Base-by-base conservation (phyloP, 2,797 vertebrate species). In the Manis pentadactyla region DNA sequence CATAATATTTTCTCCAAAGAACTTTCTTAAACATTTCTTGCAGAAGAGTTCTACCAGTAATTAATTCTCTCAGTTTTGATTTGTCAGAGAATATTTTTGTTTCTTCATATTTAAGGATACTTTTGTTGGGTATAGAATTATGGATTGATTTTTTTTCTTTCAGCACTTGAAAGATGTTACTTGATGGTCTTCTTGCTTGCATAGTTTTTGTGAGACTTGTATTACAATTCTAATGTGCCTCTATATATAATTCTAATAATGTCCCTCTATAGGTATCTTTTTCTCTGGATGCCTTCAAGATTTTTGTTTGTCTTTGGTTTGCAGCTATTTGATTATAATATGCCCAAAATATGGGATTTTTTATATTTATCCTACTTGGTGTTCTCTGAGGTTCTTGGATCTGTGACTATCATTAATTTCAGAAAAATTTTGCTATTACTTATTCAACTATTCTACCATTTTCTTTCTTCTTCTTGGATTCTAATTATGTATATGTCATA, bases 281-380 rank as follows among this genome's bases (percentile, higher is more conserved):
- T 89, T 46, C 46, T 53, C 18, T 71, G 31, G 23, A 23, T 92
- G 46, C 5, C 63, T 71, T 93, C 37, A 89, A 78, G 18, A 88
- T 31, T 84, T 95, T 83, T 87, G 37, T 73, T 66, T 88, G 34
- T 78, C 63, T 83, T 82, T 84, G 53, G 53, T 63, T 77, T 88
- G 18, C 31, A 88, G 34, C 7, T 68, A 53, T 77, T 63, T 93
- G n/a, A 93, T 55, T 55, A 82, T 69, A 37, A 37, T 55, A 83
- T 78, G 34, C 17, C 14, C 63, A 46, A 87, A 25, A 23, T 55
- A 1, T 37, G 5, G n/a, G 53, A 31, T 61, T 83, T 88, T 88
- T 83, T 46, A 7, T 71, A 71, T 89, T 89, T 87, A 86, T 39
- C n/a, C 18, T 71, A 66, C 5, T 57, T 88, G 84, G 53, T 75